Conservation (phyloP, 2,888 invertebrate species). For the Nipponacmea schrenckii region DNA sequence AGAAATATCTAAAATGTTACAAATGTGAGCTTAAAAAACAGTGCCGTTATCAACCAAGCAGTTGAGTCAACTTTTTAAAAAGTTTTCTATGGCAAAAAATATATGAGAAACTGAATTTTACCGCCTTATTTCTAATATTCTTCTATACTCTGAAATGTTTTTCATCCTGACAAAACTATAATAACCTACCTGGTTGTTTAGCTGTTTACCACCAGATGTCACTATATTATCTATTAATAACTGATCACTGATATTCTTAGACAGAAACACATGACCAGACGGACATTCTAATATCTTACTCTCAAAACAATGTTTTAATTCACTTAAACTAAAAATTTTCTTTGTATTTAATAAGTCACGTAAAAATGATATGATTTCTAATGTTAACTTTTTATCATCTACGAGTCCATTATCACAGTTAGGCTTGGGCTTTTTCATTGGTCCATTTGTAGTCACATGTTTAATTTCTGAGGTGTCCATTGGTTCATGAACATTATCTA, state of each 20-base stretch:
- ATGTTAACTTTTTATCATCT: conserved; percentile 26
- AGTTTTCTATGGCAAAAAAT: no score
- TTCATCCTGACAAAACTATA: no score
- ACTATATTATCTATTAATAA: conserved; percentile 52
- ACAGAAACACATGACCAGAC: conserved; percentile 47
- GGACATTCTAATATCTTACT: conserved; percentile 52
- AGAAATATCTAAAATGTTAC: no score
- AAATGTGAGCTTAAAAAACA: no score
- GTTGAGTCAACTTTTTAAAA: no score
- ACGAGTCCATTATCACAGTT: conserved; percentile 20
- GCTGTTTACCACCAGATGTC: conserved; percentile 48
- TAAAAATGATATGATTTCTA: conserved; percentile 54
- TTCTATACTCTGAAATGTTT: no score
- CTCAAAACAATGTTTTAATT: conserved; percentile 53
- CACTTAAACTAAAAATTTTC: conserved; percentile 53
- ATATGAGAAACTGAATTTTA: no score
- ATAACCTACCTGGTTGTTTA: conserved; percentile 50
- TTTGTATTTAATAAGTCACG: conserved; percentile 50
- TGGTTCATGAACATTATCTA: conserved; percentile 26
- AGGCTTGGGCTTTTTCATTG: conserved; percentile 33
- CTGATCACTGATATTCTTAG: conserved; percentile 54
- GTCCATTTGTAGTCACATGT: conserved; percentile 32
- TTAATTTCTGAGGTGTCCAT: conserved; percentile 36
- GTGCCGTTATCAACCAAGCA: no score
- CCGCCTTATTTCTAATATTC: no score